These are phyloP conservation scores for Brenthis ino DNA, from an alignment of 2,888 invertebrate genomes.

Conservation along the genomic window DNA sequence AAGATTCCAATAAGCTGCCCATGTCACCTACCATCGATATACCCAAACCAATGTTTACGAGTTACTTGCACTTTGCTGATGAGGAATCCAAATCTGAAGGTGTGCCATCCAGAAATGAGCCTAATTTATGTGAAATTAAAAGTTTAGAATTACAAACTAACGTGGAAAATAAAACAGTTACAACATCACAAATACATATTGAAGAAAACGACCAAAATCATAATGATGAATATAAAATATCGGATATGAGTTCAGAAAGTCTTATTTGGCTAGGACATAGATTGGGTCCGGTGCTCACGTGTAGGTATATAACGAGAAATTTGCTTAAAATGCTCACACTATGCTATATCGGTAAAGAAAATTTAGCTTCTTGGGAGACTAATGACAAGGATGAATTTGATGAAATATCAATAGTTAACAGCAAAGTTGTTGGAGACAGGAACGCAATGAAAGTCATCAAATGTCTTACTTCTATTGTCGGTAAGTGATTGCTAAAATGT, in stretches of 20 bases:
- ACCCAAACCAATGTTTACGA: conserved; percentile 78
- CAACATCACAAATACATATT: conserved; percentile 48
- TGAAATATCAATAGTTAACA: conserved; percentile 84
- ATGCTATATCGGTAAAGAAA: conserved; percentile 94
- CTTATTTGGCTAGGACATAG: conserved; percentile 96
- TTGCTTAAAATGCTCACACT: conserved; percentile 95
- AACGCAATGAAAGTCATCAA: conserved; percentile 94
- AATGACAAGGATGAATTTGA: conserved; percentile 76
- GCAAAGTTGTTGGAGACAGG: conserved; percentile 88
- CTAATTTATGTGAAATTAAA: conserved; percentile 47
- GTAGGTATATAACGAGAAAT: conserved; percentile 94
- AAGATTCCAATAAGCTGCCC: conserved; percentile 44
- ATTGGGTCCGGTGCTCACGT: conserved; percentile 96
- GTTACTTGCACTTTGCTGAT: conserved; percentile 75
- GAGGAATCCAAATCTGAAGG: conserved; percentile 55
- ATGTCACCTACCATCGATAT: conserved; percentile 89
- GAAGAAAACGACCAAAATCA: conserved; percentile 53
- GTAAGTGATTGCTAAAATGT: conserved; percentile 66
- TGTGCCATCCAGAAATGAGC: conserved; percentile 36
- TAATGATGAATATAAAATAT: conserved; percentile 81
- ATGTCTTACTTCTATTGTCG: conserved; percentile 93
- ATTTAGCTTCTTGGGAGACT: conserved; percentile 80
- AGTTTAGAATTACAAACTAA: conserved; percentile 54
- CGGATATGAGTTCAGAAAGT: conserved; percentile 94
- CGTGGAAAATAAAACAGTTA: conserved; percentile 39